Percentiles rank a stretch among this genome's conserved stretches.
phyloP scores from a whole-genome alignment of 2,797 vertebrate genomes.

The Balearica regulorum region DNA sequence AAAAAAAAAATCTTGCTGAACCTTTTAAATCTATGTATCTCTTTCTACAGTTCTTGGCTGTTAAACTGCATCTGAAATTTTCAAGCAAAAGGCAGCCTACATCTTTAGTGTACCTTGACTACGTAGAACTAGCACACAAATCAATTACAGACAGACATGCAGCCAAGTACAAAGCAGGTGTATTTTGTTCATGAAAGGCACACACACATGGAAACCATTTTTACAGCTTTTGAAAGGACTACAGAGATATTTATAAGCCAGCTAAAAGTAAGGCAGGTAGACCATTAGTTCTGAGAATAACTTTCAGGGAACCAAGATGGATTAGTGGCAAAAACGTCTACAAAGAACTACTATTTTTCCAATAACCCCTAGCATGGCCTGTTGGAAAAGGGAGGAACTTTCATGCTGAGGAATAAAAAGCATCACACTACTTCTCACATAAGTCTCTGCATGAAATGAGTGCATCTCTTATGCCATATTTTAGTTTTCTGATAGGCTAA shows the following conservation, averaged over 20 bases:
- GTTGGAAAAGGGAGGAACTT: neutral
- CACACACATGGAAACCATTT: neutral
- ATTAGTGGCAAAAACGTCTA: neutral
- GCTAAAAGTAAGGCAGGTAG: neutral
- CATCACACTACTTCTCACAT: neutral
- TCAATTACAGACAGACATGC: neutral
- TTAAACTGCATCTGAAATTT: neutral
- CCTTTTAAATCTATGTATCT: neutral
- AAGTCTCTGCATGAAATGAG: neutral
- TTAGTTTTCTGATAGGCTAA: neutral
- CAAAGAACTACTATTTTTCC: neutral
- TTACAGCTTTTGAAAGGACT: neutral
- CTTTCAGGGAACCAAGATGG: neutral
- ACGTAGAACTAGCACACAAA: neutral
- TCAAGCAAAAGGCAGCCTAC: neutral
- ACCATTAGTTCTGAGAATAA: neutral
- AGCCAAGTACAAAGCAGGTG: constrained; percentile 7
- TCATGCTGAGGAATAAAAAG: neutral
- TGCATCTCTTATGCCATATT: neutral
- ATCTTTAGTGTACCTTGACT: neutral
- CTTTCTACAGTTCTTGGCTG: neutral
- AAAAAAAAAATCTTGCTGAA: neutral
- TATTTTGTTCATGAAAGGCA: neutral
- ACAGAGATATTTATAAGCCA: neutral
- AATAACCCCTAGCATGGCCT: neutral